A percentile compares a stretch with the other conserved stretches of the same genome.
These are phyloP conservation scores for Gila robusta DNA, from an alignment of 2,797 vertebrate genomes.

Conservation along the genomic window DNA sequence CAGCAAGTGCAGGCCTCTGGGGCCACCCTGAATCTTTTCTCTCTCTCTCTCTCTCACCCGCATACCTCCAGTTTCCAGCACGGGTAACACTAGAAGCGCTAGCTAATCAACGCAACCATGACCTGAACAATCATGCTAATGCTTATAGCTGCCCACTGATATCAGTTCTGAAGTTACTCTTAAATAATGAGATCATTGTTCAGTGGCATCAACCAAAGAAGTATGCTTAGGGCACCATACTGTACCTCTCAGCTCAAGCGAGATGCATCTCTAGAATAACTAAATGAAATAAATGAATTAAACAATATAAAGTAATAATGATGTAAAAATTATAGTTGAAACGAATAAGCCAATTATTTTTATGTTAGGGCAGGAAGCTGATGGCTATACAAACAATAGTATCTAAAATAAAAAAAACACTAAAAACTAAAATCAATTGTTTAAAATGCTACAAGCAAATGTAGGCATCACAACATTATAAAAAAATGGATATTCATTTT, in stretches of 20 bases:
- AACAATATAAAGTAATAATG: not conserved
- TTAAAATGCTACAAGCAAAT: not conserved
- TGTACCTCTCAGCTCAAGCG: not conserved
- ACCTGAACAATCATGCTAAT: slow-evolving; percentile 48
- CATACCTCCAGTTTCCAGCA: slow-evolving; percentile 64
- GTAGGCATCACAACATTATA: not conserved
- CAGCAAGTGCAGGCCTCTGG: slow-evolving; percentile 57
- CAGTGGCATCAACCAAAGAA: slow-evolving; percentile 4
- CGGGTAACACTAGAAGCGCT: slow-evolving; percentile 40
- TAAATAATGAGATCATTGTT: slow-evolving; percentile 48
- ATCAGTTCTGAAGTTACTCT: slow-evolving; percentile 47
- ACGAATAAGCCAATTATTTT: not conserved
- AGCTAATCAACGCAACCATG: slow-evolving; percentile 38
- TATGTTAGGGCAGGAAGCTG: not conserved
- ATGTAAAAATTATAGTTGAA: not conserved
- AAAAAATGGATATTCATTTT: not conserved
- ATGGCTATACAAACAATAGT: not conserved
- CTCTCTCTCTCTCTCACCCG: slow-evolving; percentile 22
- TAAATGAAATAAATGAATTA: not conserved
- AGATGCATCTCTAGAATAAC: not conserved
- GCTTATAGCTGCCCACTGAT: slow-evolving; percentile 16
- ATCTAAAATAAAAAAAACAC: not conserved
- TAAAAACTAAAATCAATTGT: not conserved
- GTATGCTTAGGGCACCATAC: not conserved
- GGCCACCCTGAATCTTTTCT: slow-evolving; percentile 66